Base-by-base conservation (phyloP, 2,797 vertebrate species). In the Labroides dimidiatus region DNA sequence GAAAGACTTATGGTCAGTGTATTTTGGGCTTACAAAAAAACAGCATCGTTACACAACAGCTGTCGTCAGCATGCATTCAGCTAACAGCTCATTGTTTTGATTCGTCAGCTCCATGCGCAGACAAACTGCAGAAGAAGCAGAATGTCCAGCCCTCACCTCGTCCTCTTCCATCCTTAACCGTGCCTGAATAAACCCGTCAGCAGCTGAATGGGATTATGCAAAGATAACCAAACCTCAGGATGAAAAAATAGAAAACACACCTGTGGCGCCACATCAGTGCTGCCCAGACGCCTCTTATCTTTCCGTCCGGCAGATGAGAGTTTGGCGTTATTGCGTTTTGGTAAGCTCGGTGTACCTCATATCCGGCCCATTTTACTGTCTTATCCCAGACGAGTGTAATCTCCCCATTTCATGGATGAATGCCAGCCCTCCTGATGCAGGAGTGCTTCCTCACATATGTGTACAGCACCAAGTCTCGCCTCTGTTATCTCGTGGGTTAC, bases 331-430 rank as follows among this genome's bases (percentile, higher is more conserved):
- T 85, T 89, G 91, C 81, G 86, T 89, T 89, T 67, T 68, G 71
- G 78, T 75, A 71, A 64, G 55, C 85, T 77, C 33, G 60, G 3
- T 23, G 61, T 77, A 73, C 74, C 86, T 88, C 87, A 86, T 84
- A 89, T 93, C 89, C 88, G 80, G 80, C 59, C 72, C 77, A 81
- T 87, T 90, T 89, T 71, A 60, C 72, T 41, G 14, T 70, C 83
- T 91, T 77, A 79, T 86, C 78, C 76, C 66, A 86, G 87, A 77
- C 60, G 78, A 79, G 85, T 87, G 78, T 88, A 89, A 93, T 93
- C 86, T 89, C 83, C 85, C 78, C 71, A 85, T 93, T 91, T 89
- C 89, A 84, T 72, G 87, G 87, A 78, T 91, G 89, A 89, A 85
- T 73, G 86, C 77, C 64, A 61, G 72, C 36, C 63, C 69, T 75